Percentiles rank a stretch among this genome's conserved stretches.
Evolutionary conservation across 2,888 invertebrate species (phyloP).

Genomic region (Choreutis nemorana): DNA sequence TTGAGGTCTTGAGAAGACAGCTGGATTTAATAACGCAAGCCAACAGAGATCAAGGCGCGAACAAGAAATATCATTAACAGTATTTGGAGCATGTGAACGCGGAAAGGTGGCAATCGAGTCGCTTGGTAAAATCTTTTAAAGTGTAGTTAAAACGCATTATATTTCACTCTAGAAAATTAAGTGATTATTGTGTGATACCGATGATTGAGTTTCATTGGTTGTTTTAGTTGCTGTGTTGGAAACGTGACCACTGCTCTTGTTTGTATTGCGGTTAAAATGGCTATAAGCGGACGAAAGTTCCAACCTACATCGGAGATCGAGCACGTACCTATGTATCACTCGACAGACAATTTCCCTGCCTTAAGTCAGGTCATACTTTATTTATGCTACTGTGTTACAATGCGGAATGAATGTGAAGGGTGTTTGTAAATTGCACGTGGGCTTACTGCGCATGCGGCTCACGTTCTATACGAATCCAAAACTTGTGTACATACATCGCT

Average conservation of each 20-base stretch:
- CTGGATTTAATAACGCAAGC: too few species aligned
- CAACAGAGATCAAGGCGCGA: too few species aligned
- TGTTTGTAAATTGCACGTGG: constrained; percentile 27
- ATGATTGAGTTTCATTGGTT: constrained; percentile 23
- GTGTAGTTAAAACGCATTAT: too few species aligned
- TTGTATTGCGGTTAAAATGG: constrained; percentile 48
- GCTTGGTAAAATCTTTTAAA: constrained; percentile 1
- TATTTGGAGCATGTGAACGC: constrained; percentile 54
- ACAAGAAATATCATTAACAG: constrained; percentile 25
- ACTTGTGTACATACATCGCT: constrained; percentile 29
- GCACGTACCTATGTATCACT: constrained; percentile 45
- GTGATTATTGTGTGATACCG: too few species aligned
- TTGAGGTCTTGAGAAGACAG: constrained; percentile 10
- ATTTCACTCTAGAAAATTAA: too few species aligned
- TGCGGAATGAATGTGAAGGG: constrained; percentile 50
- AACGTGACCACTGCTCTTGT: constrained; percentile 50
- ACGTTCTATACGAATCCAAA: constrained; percentile 37
- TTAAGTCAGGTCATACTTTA: constrained; percentile 36
- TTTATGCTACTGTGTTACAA: constrained; percentile 47
- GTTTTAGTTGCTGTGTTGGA: constrained; percentile 31
- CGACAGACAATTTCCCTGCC: constrained; percentile 48
- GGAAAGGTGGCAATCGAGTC: constrained; percentile 38
- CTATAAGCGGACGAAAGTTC: constrained; percentile 49
- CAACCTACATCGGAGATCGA: constrained; percentile 43
- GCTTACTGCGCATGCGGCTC: constrained; percentile 25